Evolutionary conservation across 2,113 vertebrate species (phyloP).

Genomic region (Seriola aureovittata): DNA sequence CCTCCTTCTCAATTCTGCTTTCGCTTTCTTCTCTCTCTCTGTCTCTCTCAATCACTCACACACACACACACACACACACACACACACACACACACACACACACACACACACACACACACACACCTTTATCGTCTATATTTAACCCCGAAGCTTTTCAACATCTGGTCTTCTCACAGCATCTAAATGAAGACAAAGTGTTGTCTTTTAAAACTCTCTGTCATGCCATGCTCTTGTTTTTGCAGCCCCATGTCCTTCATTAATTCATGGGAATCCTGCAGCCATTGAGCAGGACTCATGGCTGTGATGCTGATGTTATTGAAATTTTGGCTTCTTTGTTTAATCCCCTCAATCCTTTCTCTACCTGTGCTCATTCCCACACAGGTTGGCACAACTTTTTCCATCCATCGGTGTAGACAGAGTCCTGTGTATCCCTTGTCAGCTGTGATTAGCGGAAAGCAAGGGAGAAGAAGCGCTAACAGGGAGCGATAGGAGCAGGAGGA

Average conservation of each 20-base stretch:
- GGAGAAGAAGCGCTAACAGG: slow-evolving; percentile 65
- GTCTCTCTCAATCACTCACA: background rate
- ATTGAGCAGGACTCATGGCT: background rate
- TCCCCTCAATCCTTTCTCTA: background rate
- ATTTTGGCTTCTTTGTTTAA: background rate
- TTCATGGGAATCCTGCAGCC: slow-evolving; percentile 15
- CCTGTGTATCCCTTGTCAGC: slow-evolving; percentile 63
- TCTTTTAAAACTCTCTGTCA: slow-evolving; percentile 13
- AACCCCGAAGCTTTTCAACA: slow-evolving; percentile 46
- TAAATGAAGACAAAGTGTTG: slow-evolving; percentile 14
- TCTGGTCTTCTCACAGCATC: slow-evolving; percentile 51
- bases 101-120: slow-evolving; percentile 22
- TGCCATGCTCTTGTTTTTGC: slow-evolving; percentile 19
- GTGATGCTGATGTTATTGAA: background rate
- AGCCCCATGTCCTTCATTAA: background rate
- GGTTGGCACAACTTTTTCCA: slow-evolving; percentile 41
- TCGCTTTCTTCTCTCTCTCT: background rate
- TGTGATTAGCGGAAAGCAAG: slow-evolving; percentile 65
- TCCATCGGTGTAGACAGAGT: slow-evolving; percentile 40
- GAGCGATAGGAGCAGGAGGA: slow-evolving; percentile 72
- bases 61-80: slow-evolving; percentile 24
- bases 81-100: background rate
- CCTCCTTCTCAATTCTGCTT: background rate
- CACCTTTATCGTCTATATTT: slow-evolving; percentile 8
- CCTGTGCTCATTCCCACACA: slow-evolving; percentile 38